phyloP scores from a whole-genome alignment of 2,888 invertebrate species.

The Eulithis testata region DNA sequence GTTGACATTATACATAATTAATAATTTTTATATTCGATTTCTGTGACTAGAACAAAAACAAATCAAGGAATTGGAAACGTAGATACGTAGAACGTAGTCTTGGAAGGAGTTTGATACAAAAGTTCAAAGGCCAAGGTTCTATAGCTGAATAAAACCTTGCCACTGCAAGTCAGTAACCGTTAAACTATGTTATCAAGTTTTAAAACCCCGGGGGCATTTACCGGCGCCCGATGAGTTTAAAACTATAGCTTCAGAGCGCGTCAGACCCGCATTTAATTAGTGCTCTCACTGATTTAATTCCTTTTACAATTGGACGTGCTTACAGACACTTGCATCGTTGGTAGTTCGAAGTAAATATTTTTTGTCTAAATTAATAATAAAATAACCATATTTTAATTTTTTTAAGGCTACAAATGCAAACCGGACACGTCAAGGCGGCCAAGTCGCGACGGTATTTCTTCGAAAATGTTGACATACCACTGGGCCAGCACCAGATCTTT shows the following conservation, averaged over 20 bases:
- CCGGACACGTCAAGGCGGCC: too few relatives aligned
- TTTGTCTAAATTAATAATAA: too few relatives aligned
- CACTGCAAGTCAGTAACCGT: conserved; percentile 43
- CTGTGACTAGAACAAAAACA: too few relatives aligned
- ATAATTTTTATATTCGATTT: too few relatives aligned
- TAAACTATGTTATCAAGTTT: conserved; percentile 53
- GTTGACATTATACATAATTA: too few relatives aligned
- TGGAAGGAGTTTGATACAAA: not conserved
- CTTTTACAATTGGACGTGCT: conserved; percentile 12
- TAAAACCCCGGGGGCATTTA: conserved; percentile 43
- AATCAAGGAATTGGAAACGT: too few relatives aligned
- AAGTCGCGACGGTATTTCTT: too few relatives aligned
- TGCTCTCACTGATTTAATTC: conserved; percentile 31
- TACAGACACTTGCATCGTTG: not conserved
- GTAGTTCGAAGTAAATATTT: not conserved
- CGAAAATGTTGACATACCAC: too few relatives aligned
- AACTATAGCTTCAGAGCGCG: conserved; percentile 33
- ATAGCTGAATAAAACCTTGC: conserved; percentile 1
- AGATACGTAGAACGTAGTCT: too few relatives aligned
- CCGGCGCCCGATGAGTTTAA: conserved; percentile 40
- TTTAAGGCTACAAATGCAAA: too few relatives aligned
- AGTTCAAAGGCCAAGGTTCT: conserved; percentile 1
- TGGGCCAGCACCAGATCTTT: too few relatives aligned
- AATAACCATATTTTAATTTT: too few relatives aligned
- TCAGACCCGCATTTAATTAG: conserved; percentile 39